Evolutionary conservation across 1,140 invertebrate species (phyloP), one percentile per base, ranked within the genome.

Genomic region (Dysdera silvatica): DNA sequence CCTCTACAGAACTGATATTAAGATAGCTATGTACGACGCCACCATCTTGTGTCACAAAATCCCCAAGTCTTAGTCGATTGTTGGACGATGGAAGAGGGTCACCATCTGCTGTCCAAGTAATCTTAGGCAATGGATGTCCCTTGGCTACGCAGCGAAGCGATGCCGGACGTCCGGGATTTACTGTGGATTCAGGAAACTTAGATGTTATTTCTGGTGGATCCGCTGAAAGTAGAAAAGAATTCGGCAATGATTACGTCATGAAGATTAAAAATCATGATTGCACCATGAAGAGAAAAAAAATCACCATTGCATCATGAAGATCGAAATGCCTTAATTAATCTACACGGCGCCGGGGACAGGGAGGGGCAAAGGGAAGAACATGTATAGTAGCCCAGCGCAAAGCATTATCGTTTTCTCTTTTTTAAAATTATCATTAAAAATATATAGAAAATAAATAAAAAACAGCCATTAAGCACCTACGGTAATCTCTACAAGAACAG

Each of bases 11-110:
- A 29, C 87, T 85, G 68, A 94, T 88, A 78, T 93, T 93, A 61
- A 94, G 81, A 74, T 88, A 88, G 76, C 87, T 90, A 69, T 91
- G 85, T 28, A 92, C 87, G 40, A 95, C 89, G 71, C 90, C 87
- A 18, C 65, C 65, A 40, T 68, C 67, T 26, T 65, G 58, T 3
- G 68, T 69, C 7, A 71, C 68, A 35, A 69, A 72, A 35, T 69
- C 71, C 2, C 71, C 70, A 20, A 65, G 61, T 37, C 70, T 61
- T 26, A 71, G 48, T 4, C 66, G 53, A 14, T 55, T 23, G 2
- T 48, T 8, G 7, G 62, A 67, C 26, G 66, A 57, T 14, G 67
- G 65, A 12, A 70, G 43, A 12, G 31, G 57, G 4, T 60, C 52
- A 18, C 59, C 65, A 26, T 72, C 70, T 3, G 69, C 52, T 12